Evolutionary conservation across 2,113 vertebrate genomes (phyloP).

Genomic region (Macheiramphus alcinus): DNA sequence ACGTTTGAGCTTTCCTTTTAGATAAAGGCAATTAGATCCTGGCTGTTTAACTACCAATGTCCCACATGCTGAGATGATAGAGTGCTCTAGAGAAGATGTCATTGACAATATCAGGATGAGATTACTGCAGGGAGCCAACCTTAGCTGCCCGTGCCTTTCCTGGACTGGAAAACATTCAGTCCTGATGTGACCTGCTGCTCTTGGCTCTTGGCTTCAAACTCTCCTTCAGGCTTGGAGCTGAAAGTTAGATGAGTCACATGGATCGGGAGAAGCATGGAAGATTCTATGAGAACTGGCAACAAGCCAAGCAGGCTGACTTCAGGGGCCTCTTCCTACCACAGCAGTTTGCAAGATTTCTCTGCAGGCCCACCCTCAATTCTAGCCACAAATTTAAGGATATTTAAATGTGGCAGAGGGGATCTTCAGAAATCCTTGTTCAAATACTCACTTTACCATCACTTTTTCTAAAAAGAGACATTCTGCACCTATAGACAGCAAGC

Average conservation of each 20-base stretch:
- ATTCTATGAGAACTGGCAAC: neutral
- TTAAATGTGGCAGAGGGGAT: neutral
- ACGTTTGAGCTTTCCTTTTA: neutral
- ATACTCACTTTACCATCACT: neutral
- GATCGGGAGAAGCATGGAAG: neutral
- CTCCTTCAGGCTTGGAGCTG: neutral
- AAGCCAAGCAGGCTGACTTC: neutral
- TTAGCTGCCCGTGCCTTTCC: neutral
- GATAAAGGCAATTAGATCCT: neutral
- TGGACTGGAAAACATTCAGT: conserved; percentile 2
- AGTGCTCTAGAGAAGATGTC: neutral
- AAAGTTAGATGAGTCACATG: neutral
- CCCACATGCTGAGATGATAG: neutral
- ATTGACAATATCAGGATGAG: neutral
- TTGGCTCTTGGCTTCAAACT: neutral
- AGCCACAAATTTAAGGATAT: neutral
- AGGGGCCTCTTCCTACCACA: neutral
- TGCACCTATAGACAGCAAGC: neutral
- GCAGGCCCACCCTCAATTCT: neutral
- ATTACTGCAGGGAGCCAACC: neutral
- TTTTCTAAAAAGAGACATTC: neutral
- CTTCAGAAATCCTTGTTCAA: neutral
- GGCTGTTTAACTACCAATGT: neutral
- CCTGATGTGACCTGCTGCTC: conserved; percentile 16
- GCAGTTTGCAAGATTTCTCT: neutral